Percentiles rank a stretch among this genome's conserved stretches.
Conservation (phyloP, 1,140 invertebrate genomes). For the Caerostris darwini region DNA sequence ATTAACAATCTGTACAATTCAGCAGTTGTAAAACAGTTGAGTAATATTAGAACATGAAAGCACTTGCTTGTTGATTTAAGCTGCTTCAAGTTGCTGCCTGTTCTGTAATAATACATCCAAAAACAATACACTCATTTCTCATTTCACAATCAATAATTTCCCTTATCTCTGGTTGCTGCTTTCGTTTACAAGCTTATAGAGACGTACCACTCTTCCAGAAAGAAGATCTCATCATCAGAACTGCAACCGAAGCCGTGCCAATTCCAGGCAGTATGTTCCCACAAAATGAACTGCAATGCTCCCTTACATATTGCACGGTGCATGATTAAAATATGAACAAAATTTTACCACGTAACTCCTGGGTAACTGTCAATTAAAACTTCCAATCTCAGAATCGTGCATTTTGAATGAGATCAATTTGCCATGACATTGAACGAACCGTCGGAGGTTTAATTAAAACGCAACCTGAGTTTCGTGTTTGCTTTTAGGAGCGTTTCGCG, state of each 20-base stretch:
- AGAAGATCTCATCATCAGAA: background rate
- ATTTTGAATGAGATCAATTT: slow-evolving; percentile 66
- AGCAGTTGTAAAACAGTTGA: no score
- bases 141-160: background rate
- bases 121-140: background rate
- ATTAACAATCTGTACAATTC: no score
- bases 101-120: background rate
- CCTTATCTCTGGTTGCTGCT: background rate
- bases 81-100: no score
- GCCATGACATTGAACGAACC: slow-evolving; percentile 34
- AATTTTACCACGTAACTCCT: slow-evolving; percentile 53
- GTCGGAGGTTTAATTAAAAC: slow-evolving; percentile 54
- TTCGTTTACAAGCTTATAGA: background rate
- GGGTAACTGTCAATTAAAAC: slow-evolving; percentile 59
- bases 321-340: slow-evolving; percentile 62
- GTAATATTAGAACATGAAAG: no score
- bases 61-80: no score
- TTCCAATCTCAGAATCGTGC: slow-evolving; percentile 64
- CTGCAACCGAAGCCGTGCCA: background rate
- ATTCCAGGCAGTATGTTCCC: background rate
- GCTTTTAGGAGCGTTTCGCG: slow-evolving; percentile 24
- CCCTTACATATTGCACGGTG: background rate
- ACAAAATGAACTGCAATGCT: slow-evolving; percentile 41
- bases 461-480: slow-evolving; percentile 47
- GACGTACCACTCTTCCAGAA: background rate